Base-by-base conservation (phyloP, 2,113 vertebrate species). In the Gorilla gorilla region DNA sequence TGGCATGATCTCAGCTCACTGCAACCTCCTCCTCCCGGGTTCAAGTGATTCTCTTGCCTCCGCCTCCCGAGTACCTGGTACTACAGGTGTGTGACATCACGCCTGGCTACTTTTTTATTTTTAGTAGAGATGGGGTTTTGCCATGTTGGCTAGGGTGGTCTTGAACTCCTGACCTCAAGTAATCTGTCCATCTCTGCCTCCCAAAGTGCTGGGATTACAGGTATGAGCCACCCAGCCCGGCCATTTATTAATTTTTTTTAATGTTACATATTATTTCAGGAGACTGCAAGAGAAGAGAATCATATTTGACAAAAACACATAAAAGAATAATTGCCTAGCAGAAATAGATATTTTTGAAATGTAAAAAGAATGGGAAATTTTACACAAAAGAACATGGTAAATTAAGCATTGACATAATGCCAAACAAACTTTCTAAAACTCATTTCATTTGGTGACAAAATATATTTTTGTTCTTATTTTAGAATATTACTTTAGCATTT, bases 261-360 rank as follows among this genome's bases (percentile, higher is more conserved):
- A 64, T 32, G 27, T 64, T 64, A 64, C 27, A 30, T 32, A 52
- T 59, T 57, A 82, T 80, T 94, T 94, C 2, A 57, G 57, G 88
- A 25, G 78, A 85, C 68, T 81, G n/a, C 10, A 68, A 78, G 2
- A 35, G 10, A 66, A 93, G 57, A 88, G 13, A 73, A 80, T 79
- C 1, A 12, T 90, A 76, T 76, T 72, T 92, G 25, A 90, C 48
- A 93, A 89, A 57, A 61, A 25, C 20, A 0, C 2, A 57, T 64
- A n/a, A 64, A 18, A 2, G 0, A 83, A 35, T 55, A 76, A 79
- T 48, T 95, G 12, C 32, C 55, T 84, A 84, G 17, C 50, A 89
- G 25, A 4, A 89, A 84, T 30, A 96, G 14, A 50, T 90, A 90
- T n/a, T 83, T 92, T 92, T 76, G 14, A 40, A 50, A 76, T 72